Conservation (phyloP, 2,888 invertebrate species). For the Scelioninae gen. 1 region DNA sequence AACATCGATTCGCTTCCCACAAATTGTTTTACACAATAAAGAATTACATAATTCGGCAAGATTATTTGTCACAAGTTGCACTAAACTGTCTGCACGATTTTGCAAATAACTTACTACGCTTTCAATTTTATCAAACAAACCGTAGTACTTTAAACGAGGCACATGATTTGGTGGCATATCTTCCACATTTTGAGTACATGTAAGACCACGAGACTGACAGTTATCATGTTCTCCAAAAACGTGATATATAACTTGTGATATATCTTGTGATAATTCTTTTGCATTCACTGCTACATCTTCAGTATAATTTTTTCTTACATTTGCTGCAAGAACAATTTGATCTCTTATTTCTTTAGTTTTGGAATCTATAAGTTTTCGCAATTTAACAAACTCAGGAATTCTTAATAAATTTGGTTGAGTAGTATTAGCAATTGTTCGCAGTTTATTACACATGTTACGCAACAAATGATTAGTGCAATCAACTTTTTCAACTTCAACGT, state of each 20-base stretch:
- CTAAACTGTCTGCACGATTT: not conserved
- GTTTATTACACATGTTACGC: conserved; percentile 37
- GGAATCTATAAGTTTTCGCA: conserved; percentile 6
- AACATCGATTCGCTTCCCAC: conserved; percentile 40
- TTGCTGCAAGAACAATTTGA: not conserved
- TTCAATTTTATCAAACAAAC: conserved; percentile 37
- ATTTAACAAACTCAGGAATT: not conserved
- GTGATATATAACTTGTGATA: conserved; percentile 55
- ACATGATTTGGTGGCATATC: not conserved
- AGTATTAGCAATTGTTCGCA: not conserved
- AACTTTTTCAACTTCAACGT: conserved; percentile 52
- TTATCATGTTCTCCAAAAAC: conserved; percentile 69
- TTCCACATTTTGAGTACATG: not conserved
- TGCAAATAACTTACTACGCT: not conserved
- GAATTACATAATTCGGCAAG: conserved; percentile 7
- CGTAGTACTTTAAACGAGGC: conserved; percentile 8
- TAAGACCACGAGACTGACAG: conserved; percentile 27
- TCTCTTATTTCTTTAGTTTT: conserved; percentile 12
- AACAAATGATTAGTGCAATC: conserved; percentile 64
- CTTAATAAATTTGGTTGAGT: not conserved
- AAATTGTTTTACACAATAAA: conserved; percentile 2
- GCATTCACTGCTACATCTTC: not conserved
- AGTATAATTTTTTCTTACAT: not conserved
- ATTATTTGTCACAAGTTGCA: not conserved
- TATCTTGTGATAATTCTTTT: conserved; percentile 40